Base-by-base conservation (phyloP, 2,113 vertebrate species). In the Macrotis lagotis region DNA sequence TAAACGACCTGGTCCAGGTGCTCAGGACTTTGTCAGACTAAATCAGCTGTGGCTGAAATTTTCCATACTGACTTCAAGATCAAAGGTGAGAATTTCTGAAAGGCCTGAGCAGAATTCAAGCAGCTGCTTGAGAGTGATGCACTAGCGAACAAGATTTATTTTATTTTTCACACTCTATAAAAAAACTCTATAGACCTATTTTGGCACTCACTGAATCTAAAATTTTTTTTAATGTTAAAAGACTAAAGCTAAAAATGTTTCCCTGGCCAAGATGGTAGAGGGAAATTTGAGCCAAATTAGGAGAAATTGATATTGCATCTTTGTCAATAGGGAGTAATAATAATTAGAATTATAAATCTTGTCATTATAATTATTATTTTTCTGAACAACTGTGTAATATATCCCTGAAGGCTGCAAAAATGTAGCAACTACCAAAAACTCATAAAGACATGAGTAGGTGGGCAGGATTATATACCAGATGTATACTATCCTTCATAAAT, bases 81-180 rank as follows among this genome's bases (percentile, higher is more conserved):
- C 50, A 50, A 25, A 88, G 48, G 44, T 26, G 44, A 92, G 59
- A 14, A 31, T 50, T 0, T 48, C 53, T 11, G 51, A 55, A 50
- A 91, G 48, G 24, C 3, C 31, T 0, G 1, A 11, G 19, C 11
- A 25, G 74, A 51, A 25, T 14, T 9, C 50, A 0, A 44, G 24
- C 59, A 22, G 50, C 0, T 1, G 2, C 53, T 6, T 89, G 10
- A 52, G 1, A 0, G 0, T 1, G 10, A 26, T 44, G 8, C 66
- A 14, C 19, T 0, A 16, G 24, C 26, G 14, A n/a, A 28, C 66
- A 83, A 83, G 66, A 83, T 83, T 83, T 83, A 83, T 83, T 83
- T 83, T 83, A 83, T 83, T 83, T 83, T 83, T 83, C 66, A 48
- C 31, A 49, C 0, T 1, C 91, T 55, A 83, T 44, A 28, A 47